Percentiles rank a stretch among this genome's conserved stretches.
phyloP scores from a whole-genome alignment of 2,113 vertebrate genomes.

The Scopus umbretta region DNA sequence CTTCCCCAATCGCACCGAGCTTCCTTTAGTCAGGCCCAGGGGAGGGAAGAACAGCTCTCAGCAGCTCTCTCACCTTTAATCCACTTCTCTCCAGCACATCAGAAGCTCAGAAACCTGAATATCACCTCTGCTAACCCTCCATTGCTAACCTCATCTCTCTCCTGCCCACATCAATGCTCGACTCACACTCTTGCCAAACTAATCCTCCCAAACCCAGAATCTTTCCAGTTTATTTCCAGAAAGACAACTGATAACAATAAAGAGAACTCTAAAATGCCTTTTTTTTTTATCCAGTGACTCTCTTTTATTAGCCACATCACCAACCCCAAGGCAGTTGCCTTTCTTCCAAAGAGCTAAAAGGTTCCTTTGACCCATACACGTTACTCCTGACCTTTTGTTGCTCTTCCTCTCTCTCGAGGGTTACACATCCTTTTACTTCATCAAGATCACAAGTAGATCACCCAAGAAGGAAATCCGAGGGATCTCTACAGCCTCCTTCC shows the following conservation, averaged over 20 bases:
- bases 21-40: not conserved
- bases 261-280: not conserved
- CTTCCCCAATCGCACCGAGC: not conserved
- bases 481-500: not conserved
- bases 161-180: not conserved
- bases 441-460: not conserved
- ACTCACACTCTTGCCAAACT: not conserved
- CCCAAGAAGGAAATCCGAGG: rapidly evolving
- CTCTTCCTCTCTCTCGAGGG: not conserved
- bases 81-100: not conserved
- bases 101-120: not conserved
- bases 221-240: not conserved
- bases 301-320: not conserved
- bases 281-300: not conserved
- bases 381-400: not conserved
- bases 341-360: not conserved
- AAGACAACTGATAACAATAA: not conserved
- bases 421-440: not conserved
- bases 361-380: not conserved
- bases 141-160: not conserved
- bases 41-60: not conserved
- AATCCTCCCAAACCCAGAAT: not conserved
- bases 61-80: not conserved
- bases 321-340: not conserved
- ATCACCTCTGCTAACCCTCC: not conserved